Evolutionary conservation across 2,797 vertebrate genomes (phyloP).

Genomic region (Thripadectes ignobilis): DNA sequence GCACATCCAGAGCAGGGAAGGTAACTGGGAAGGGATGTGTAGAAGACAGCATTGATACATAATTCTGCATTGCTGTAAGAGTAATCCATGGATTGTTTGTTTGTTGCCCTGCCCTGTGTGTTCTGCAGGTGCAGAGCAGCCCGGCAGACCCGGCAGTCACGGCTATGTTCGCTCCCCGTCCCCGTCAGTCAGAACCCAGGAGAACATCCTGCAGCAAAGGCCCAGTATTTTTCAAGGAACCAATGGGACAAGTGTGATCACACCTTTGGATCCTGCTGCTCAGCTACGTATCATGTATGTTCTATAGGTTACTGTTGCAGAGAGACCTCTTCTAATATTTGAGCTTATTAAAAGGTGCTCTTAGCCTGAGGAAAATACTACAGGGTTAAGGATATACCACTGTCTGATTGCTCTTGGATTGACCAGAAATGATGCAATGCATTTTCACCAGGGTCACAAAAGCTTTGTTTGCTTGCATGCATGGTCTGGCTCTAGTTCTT

Average conservation of each 20-base stretch:
- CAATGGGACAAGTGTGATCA: slow-evolving; percentile 96
- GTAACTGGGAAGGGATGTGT: not conserved
- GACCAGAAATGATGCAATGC: not conserved
- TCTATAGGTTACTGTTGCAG: not conserved
- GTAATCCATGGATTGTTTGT: not conserved
- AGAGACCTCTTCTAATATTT: not conserved
- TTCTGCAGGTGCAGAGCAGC: slow-evolving; percentile 85
- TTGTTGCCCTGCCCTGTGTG: not conserved
- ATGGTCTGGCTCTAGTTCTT: not conserved
- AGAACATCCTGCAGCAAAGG: slow-evolving; percentile 90
- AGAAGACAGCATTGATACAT: not conserved
- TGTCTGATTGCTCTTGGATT: not conserved
- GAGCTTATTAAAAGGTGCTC: not conserved
- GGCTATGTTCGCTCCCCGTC: slow-evolving; percentile 92
- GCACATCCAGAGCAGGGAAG: not conserved
- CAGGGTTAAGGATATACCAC: not conserved
- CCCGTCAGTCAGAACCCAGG: slow-evolving; percentile 90
- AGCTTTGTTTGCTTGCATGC: not conserved
- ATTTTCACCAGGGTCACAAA: not conserved
- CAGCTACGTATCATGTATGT: slow-evolving; percentile 89
- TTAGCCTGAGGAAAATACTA: not conserved
- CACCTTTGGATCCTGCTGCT: slow-evolving; percentile 82
- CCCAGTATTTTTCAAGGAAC: slow-evolving; percentile 96
- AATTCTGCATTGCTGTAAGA: not conserved
- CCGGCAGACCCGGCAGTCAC: slow-evolving; percentile 88